Conservation (phyloP, 2,888 invertebrate genomes). For the Amphipoea lucens region DNA sequence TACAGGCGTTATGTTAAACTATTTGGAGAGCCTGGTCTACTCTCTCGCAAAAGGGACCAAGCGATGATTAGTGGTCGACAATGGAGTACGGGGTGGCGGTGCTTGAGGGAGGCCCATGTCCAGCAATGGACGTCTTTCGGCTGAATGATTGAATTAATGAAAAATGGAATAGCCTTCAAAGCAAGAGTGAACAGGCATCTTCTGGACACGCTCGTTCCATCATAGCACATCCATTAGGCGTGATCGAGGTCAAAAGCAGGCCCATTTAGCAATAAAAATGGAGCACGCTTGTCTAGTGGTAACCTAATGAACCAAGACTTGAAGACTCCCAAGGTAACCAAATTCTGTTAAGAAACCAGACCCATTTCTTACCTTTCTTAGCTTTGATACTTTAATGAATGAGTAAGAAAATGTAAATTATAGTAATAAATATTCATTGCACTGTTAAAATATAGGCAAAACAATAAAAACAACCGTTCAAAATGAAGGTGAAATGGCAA, state of each 20-base stretch:
- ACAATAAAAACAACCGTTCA: conserved; percentile 32
- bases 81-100: too few species aligned
- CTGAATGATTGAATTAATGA: too few species aligned
- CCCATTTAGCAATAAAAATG: too few species aligned
- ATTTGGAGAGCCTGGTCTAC: neutral
- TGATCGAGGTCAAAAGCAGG: too few species aligned
- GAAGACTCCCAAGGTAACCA: too few species aligned
- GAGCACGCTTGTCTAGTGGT: neutral
- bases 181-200: too few species aligned
- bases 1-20: neutral
- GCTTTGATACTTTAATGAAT: neutral
- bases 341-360: neutral
- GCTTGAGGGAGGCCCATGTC: too few species aligned
- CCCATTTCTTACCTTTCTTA: conserved; percentile 13
- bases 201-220: too few species aligned
- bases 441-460: conserved; percentile 8
- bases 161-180: too few species aligned
- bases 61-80: neutral
- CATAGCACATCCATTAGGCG: too few species aligned
- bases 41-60: too few species aligned
- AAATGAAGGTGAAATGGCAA: conserved; percentile 25
- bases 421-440: conserved; percentile 33
- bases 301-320: neutral
- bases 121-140: too few species aligned
- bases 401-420: conserved; percentile 31